Percentiles rank a stretch among this genome's conserved stretches.
phyloP scores from a whole-genome alignment of 2,113 vertebrate genomes.

The Polypterus senegalus region DNA sequence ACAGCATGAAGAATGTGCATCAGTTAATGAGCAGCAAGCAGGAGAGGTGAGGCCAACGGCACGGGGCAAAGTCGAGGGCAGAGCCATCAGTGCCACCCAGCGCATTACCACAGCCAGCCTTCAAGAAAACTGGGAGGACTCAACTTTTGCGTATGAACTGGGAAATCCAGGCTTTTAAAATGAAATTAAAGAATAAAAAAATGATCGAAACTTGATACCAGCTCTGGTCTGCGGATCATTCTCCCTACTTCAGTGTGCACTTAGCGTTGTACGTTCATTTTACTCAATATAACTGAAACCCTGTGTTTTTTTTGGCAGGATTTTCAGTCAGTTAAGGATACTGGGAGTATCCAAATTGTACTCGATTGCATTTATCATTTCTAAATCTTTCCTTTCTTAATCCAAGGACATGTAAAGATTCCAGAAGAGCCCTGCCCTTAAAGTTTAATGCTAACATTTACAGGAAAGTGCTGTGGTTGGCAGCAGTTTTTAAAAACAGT shows the following conservation, averaged over 20 bases:
- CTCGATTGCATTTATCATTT: slow-evolving; percentile 15
- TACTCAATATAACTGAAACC: slow-evolving; percentile 25
- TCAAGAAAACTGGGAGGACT: too few relatives aligned
- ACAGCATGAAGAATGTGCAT: too few relatives aligned
- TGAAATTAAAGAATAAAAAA: too few relatives aligned
- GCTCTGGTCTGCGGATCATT: neutral
- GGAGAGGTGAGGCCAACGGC: too few relatives aligned
- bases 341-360: slow-evolving; percentile 26
- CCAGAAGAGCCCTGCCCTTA: slow-evolving; percentile 19
- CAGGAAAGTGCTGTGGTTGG: slow-evolving; percentile 27
- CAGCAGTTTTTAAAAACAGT: slow-evolving; percentile 18
- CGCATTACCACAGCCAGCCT: too few relatives aligned
- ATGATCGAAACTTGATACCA: neutral
- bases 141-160: too few relatives aligned
- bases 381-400: slow-evolving; percentile 21
- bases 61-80: too few relatives aligned
- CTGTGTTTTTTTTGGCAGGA: slow-evolving; percentile 27
- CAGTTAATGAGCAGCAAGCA: too few relatives aligned
- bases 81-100: too few relatives aligned
- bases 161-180: too few relatives aligned
- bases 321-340: slow-evolving; percentile 26
- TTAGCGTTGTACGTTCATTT: slow-evolving; percentile 16
- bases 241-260: neutral
- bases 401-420: slow-evolving; percentile 24
- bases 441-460: slow-evolving; percentile 22